phyloP scores from a whole-genome alignment of 2,797 vertebrate genomes.

The Helostoma temminkii region DNA sequence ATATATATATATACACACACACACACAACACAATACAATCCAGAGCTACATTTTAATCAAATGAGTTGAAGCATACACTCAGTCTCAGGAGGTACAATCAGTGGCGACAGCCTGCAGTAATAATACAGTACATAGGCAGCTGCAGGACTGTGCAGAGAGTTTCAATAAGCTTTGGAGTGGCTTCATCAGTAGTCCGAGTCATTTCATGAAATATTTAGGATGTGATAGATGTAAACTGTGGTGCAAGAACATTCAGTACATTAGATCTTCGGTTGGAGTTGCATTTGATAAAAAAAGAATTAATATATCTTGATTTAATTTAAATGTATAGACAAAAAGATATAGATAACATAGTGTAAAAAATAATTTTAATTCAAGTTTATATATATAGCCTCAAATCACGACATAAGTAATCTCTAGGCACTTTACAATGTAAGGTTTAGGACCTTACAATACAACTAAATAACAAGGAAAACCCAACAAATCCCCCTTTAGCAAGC shows the following conservation, averaged over 20 bases:
- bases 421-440: no score
- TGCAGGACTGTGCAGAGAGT: conserved; percentile 25
- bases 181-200: conserved; percentile 39
- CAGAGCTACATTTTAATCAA: conserved; percentile 37
- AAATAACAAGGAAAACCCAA: no score
- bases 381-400: no score
- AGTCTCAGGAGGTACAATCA: conserved; percentile 12
- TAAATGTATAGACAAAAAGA: no score
- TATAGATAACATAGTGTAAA: no score
- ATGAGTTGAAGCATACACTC: conserved; percentile 21
- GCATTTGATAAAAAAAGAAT: conserved; percentile 6
- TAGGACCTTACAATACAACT: no score
- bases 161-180: conserved; percentile 29
- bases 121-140: conserved; percentile 15
- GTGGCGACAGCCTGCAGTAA: conserved; percentile 16
- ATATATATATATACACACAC: no score
- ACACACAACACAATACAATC: no score
- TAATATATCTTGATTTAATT: no score
- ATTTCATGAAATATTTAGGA: conserved; percentile 63
- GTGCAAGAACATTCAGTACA: conserved; percentile 40
- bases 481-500: no score
- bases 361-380: no score
- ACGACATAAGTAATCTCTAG: no score
- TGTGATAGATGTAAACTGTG: conserved; percentile 41
- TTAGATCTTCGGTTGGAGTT: conserved; percentile 16